These are phyloP conservation scores for Rhopalosiphum maidis DNA, from an alignment of 1,140 invertebrate species.

Conservation along the genomic window DNA sequence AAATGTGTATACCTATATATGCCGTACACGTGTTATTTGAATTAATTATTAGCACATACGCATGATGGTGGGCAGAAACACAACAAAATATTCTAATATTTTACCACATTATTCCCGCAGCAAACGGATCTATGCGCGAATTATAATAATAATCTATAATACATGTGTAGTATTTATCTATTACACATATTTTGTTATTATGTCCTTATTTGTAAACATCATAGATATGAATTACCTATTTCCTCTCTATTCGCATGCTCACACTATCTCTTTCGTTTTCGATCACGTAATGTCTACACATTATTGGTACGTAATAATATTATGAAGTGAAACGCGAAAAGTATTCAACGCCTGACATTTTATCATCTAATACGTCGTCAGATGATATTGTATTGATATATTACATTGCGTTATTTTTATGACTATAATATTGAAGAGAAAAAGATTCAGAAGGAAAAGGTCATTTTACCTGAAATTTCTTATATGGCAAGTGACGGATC, in stretches of 20 bases:
- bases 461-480: neutral
- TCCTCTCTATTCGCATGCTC: neutral
- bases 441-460: neutral
- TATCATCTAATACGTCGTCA: neutral
- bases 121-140: neutral
- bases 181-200: neutral
- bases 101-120: neutral
- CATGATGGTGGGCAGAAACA: neutral
- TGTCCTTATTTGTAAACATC: neutral
- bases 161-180: neutral
- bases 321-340: neutral
- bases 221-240: neutral
- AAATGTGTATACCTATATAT: neutral
- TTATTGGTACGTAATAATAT: neutral
- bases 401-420: neutral
- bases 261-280: slow-evolving; percentile 4
- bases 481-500: neutral
- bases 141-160: neutral
- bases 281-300: neutral
- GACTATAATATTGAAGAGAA: neutral
- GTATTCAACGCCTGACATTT: neutral
- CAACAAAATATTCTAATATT: slow-evolving; percentile 1
- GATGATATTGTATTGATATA: neutral
- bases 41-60: neutral
- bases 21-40: neutral